phyloP scores from a whole-genome alignment of 1,140 invertebrate species.

The Pteromalus puparum region DNA sequence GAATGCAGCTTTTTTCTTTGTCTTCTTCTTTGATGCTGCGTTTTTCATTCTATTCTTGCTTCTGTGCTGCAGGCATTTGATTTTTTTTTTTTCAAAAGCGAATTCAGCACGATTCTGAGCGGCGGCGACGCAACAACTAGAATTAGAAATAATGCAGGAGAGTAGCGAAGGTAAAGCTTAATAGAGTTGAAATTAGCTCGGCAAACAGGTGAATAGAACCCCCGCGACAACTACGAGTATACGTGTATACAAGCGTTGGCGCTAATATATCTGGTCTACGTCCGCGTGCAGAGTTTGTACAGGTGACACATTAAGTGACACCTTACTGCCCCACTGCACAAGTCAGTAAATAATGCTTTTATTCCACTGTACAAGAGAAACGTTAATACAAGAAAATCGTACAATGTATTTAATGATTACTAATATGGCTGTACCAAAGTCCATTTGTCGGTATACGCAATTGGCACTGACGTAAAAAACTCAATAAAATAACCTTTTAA shows the following conservation, averaged over 20 bases:
- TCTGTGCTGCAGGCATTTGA: background rate
- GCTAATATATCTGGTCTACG: background rate
- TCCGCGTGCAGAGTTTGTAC: background rate
- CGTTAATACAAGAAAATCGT: no score
- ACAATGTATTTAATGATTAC: no score
- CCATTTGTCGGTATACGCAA: no score
- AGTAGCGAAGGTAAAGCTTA: slow-evolving; percentile 45
- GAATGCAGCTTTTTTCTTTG: background rate
- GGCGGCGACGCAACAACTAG: background rate
- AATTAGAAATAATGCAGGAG: background rate
- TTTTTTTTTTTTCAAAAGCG: background rate
- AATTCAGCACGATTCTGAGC: background rate
- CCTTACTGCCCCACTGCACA: no score
- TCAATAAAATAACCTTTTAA: no score
- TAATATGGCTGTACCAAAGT: no score
- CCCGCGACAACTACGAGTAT: background rate
- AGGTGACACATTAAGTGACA: background rate
- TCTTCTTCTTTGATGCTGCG: background rate
- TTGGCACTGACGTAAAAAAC: no score
- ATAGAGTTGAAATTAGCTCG: slow-evolving; percentile 63
- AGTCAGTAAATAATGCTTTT: no score
- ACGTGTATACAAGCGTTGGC: background rate
- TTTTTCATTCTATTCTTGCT: background rate
- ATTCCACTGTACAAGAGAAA: no score
- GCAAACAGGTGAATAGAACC: slow-evolving; percentile 43